A percentile compares a stretch with the other conserved stretches of the same genome.
phyloP scores from a whole-genome alignment of 2,888 invertebrate genomes.

The Aphrophora alni region DNA sequence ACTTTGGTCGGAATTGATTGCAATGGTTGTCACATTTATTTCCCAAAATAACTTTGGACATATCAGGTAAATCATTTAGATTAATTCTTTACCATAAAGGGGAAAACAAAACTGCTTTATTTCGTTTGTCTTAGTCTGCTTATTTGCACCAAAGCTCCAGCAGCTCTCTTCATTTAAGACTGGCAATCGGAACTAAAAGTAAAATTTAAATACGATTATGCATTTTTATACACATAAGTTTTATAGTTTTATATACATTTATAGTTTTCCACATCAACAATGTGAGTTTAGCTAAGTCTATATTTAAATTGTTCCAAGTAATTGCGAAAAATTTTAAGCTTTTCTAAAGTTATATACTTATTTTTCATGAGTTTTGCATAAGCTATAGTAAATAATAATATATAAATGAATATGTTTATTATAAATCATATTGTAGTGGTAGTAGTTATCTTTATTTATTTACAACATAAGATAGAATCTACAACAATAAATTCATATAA shows the following conservation, averaged over 20 bases:
- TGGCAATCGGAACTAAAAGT: background rate
- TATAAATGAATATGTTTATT: no score
- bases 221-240: background rate
- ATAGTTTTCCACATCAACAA: background rate
- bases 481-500: no score
- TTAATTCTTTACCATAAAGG: background rate
- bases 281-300: background rate
- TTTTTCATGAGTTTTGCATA: no score
- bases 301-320: background rate
- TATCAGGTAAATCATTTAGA: background rate
- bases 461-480: no score
- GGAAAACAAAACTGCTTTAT: background rate
- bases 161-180: background rate
- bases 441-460: no score
- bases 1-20: background rate
- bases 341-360: no score
- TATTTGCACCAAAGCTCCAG: background rate
- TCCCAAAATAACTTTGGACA: background rate
- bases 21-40: background rate
- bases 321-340: slow-evolving; percentile 11
- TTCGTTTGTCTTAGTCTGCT: background rate
- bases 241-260: background rate
- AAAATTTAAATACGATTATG: background rate
- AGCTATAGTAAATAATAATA: no score
- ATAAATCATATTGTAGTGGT: no score